Conservation (phyloP, 2,797 vertebrate genomes). For the Rhodeus uyekii region DNA sequence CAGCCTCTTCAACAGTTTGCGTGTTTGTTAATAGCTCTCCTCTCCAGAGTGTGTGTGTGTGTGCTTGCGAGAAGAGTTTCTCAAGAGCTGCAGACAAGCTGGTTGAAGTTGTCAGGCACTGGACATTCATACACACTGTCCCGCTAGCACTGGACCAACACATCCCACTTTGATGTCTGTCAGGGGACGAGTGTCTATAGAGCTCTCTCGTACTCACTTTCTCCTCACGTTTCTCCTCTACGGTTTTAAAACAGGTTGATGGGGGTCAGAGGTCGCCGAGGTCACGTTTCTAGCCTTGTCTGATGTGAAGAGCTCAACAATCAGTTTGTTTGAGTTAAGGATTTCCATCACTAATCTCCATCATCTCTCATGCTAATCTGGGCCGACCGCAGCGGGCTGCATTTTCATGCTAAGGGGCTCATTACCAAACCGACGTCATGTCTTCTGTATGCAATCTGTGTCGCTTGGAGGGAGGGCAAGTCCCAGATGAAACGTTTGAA, state of each 20-base stretch:
- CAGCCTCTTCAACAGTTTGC: constrained; percentile 56
- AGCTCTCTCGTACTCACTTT: neutral
- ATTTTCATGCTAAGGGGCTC: constrained; percentile 61
- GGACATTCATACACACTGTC: constrained; percentile 7
- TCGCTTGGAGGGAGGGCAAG: constrained; percentile 54
- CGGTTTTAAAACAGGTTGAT: constrained; percentile 54
- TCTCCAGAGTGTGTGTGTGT: constrained; percentile 35
- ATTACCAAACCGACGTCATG: constrained; percentile 60
- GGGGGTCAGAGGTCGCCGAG: constrained; percentile 72
- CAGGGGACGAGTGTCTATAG: constrained; percentile 29
- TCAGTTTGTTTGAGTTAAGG: constrained; percentile 80
- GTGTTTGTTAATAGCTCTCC: constrained; percentile 68
- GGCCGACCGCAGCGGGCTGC: constrained; percentile 37
- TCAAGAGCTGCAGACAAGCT: constrained; percentile 35
- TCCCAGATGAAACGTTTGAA: constrained; percentile 51
- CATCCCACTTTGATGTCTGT: constrained; percentile 37
- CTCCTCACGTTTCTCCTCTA: constrained; percentile 16
- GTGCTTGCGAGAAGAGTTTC: constrained; percentile 7
- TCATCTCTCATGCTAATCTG: constrained; percentile 68
- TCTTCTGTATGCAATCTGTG: constrained; percentile 54
- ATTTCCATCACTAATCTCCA: constrained; percentile 84
- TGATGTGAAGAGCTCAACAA: constrained; percentile 77
- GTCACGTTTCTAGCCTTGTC: constrained; percentile 77
- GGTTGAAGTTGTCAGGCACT: constrained; percentile 26
- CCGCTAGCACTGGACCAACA: constrained; percentile 1